These are phyloP conservation scores for Eupithecia centaureata DNA, from an alignment of 2,888 invertebrate genomes.

Conservation along the genomic window DNA sequence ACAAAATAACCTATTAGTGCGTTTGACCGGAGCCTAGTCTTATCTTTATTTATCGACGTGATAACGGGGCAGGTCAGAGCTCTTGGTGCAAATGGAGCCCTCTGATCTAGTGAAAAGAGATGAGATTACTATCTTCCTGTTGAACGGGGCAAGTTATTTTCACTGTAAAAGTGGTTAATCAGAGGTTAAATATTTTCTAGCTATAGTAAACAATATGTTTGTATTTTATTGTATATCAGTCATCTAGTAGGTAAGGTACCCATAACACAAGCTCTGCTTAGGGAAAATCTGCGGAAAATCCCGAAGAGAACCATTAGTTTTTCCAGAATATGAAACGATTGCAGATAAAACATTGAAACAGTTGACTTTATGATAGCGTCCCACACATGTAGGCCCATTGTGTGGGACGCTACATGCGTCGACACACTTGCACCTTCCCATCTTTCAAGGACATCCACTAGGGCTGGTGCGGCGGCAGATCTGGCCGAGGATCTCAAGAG, in stretches of 20 bases:
- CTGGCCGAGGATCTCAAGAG: no score
- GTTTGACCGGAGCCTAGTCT: slow-evolving; percentile 63
- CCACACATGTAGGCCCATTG: no score
- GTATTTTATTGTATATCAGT: no score
- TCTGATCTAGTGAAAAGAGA: neutral
- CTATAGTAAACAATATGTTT: no score
- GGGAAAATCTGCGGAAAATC: neutral
- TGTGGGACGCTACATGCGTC: no score
- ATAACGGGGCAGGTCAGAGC: slow-evolving; percentile 50
- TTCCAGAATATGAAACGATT: neutral
- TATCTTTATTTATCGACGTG: slow-evolving; percentile 66
- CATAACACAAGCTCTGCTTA: no score
- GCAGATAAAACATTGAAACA: neutral
- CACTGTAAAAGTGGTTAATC: neutral
- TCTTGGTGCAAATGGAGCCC: neutral
- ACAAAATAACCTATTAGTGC: slow-evolving; percentile 61
- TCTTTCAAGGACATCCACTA: no score
- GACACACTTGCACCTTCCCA: no score
- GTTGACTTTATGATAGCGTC: no score
- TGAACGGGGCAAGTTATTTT: neutral
- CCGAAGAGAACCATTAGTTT: neutral
- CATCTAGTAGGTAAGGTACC: no score
- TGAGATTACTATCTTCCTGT: neutral
- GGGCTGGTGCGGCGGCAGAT: no score
- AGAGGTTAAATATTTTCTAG: no score